These are phyloP conservation scores for Poecilia gillii DNA, from an alignment of 2,797 vertebrate genomes.

Conservation along the genomic window DNA sequence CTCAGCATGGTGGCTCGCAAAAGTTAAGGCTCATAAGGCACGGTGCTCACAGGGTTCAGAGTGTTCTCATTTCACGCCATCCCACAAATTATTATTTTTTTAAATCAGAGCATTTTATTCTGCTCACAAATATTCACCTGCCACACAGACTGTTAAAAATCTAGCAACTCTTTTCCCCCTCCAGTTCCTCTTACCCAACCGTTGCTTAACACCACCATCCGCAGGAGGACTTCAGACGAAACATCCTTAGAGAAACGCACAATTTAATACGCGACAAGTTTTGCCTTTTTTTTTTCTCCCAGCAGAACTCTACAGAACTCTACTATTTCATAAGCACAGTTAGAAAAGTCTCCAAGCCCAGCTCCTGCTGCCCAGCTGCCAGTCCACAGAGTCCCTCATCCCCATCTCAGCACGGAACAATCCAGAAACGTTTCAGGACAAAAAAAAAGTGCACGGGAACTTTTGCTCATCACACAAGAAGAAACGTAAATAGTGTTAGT, in stretches of 20 bases:
- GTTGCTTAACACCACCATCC: conserved; percentile 57
- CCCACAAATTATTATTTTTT: conserved; percentile 7
- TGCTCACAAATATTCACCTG: conserved; percentile 22
- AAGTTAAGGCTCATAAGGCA: conserved; percentile 64
- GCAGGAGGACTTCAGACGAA: conserved; percentile 49
- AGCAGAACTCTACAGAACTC: conserved; percentile 31
- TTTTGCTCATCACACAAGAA: conserved; percentile 53
- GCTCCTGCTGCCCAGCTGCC: conserved; percentile 55
- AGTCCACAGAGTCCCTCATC: conserved; percentile 68
- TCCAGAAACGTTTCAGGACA: conserved; percentile 46
- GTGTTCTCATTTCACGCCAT: conserved; percentile 29
- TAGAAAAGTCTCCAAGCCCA: conserved; percentile 63
- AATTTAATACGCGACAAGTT: conserved; percentile 29
- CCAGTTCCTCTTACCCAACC: conserved; percentile 22
- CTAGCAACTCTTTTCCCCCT: conserved; percentile 8
- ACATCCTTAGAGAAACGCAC: conserved; percentile 42
- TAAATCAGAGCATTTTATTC: conserved; percentile 30
- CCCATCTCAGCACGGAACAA: conserved; percentile 35
- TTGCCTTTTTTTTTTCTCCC: conserved; percentile 24
- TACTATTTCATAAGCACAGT: conserved; percentile 38
- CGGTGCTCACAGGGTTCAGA: conserved; percentile 36
- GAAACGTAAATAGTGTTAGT: conserved; percentile 60
- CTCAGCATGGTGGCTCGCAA: conserved; percentile 88
- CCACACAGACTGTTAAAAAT: conserved; percentile 5
- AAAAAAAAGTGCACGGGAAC: conserved; percentile 57